phyloP scores from a whole-genome alignment of 2,797 vertebrate genomes.

The Hippopotamyrus pictus region DNA sequence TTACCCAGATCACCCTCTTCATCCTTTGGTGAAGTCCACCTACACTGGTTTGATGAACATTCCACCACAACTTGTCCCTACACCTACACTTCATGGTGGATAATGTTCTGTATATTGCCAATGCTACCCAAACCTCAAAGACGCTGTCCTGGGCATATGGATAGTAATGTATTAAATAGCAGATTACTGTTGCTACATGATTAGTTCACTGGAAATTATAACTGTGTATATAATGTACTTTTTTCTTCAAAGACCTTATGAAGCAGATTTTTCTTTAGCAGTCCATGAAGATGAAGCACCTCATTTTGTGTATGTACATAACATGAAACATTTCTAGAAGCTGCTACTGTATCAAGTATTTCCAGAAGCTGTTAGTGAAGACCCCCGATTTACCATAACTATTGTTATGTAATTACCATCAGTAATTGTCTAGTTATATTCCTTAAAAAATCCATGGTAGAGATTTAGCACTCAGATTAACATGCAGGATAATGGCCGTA shows the following conservation, averaged over 20 bases:
- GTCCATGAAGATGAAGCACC: neutral
- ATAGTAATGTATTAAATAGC: neutral
- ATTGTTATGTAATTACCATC: neutral
- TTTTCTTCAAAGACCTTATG: neutral
- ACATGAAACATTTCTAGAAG: neutral
- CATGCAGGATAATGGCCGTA: conserved; percentile 18
- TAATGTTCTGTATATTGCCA: neutral
- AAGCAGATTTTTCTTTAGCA: neutral
- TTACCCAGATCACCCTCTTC: neutral
- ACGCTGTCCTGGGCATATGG: neutral
- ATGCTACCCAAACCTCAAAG: neutral
- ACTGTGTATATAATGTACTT: neutral
- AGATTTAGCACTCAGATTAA: conserved; percentile 28
- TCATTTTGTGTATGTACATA: neutral
- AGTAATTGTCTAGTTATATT: neutral
- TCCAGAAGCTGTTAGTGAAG: neutral
- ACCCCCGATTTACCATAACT: too few relatives aligned
- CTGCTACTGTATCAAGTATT: neutral
- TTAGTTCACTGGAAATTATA: neutral
- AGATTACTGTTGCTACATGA: neutral
- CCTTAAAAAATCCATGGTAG: conserved; percentile 42
- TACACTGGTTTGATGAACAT: neutral
- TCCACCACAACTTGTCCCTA: neutral
- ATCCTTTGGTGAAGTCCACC: neutral
- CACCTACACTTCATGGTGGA: neutral